A percentile compares a stretch with the other conserved stretches of the same genome.
phyloP scores from a whole-genome alignment of 2,113 vertebrate genomes.

The Nettapus auritus region DNA sequence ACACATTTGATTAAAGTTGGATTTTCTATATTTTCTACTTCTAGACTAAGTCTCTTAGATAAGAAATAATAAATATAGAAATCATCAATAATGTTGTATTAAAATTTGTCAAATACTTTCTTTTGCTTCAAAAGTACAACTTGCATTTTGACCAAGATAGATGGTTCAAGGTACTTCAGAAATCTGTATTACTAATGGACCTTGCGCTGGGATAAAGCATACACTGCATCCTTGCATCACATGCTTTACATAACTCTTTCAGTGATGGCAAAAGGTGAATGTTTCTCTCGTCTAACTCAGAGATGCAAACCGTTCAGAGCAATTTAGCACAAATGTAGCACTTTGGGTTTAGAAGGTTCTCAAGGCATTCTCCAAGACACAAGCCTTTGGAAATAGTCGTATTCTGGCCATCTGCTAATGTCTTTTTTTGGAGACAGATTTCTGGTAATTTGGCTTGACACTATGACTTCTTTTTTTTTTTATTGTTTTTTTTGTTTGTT shows the following conservation, averaged over 20 bases:
- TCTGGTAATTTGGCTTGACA: not conserved
- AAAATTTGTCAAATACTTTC: not conserved
- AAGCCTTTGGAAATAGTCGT: not conserved
- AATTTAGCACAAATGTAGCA: not conserved
- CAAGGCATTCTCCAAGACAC: not conserved
- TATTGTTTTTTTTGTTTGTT: not conserved
- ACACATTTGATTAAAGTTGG: not conserved
- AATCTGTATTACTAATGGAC: not conserved
- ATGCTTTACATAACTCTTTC: not conserved
- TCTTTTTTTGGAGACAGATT: not conserved
- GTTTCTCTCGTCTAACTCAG: not conserved
- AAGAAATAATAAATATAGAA: not conserved
- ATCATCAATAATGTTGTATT: not conserved
- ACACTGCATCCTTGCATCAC: not conserved
- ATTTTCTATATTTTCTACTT: not conserved
- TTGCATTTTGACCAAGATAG: not conserved
- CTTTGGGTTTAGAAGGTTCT: not conserved
- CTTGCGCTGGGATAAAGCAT: fast-evolving
- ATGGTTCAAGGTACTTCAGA: not conserved
- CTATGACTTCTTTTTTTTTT: not conserved
- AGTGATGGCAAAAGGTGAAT: not conserved
- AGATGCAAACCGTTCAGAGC: not conserved
- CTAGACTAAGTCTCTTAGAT: not conserved
- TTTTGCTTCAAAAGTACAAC: not conserved
- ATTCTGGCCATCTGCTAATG: not conserved